phyloP scores from a whole-genome alignment of 2,113 vertebrate species.

The Platichthys flesus region DNA sequence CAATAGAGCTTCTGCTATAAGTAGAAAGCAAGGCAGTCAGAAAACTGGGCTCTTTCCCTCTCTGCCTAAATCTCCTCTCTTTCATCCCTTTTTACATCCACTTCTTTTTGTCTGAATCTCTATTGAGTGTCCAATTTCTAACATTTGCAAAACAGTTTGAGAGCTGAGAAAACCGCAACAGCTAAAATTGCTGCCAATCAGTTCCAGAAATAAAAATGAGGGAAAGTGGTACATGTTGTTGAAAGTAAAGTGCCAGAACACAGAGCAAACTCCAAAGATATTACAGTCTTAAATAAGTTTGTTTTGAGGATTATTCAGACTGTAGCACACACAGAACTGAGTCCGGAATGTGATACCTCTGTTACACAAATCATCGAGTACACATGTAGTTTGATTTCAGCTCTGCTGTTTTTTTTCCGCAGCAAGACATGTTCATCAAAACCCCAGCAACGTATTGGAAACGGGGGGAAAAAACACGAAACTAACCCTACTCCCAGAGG shows the following conservation, averaged over 20 bases:
- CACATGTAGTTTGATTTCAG: too few relatives aligned
- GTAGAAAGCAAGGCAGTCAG: slow-evolving; percentile 6
- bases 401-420: too few relatives aligned
- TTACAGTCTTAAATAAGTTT: not conserved
- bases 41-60: not conserved
- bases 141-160: not conserved
- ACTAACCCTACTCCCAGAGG: too few relatives aligned
- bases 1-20: slow-evolving; percentile 33
- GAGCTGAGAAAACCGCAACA: not conserved
- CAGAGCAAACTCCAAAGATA: too few relatives aligned
- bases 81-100: slow-evolving; percentile 2
- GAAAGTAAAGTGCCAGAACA: too few relatives aligned
- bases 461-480: too few relatives aligned
- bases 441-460: too few relatives aligned
- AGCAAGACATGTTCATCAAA: too few relatives aligned
- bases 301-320: not conserved
- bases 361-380: too few relatives aligned
- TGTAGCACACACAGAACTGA: not conserved
- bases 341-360: not conserved
- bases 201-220: not conserved
- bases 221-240: not conserved
- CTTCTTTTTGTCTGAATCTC: not conserved
- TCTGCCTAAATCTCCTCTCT: not conserved
- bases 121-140: not conserved
- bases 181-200: not conserved